A percentile compares a stretch with the other conserved stretches of the same genome.
These are phyloP conservation scores for Natrix natrix DNA, from an alignment of 2,797 vertebrate species.

Conservation along the genomic window DNA sequence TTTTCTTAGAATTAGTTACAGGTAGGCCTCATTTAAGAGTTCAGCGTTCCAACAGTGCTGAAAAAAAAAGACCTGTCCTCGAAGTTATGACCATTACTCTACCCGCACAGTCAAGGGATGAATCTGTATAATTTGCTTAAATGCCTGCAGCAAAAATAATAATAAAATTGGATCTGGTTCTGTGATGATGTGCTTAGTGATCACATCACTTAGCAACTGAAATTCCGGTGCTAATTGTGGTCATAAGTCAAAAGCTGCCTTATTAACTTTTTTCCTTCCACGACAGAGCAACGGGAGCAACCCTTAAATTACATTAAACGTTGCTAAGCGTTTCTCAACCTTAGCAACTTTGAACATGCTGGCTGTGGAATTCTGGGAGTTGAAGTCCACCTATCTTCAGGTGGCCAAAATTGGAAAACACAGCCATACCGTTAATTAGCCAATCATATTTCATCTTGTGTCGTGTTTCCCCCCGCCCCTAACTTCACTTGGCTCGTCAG, in stretches of 20 bases:
- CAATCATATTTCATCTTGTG: background rate
- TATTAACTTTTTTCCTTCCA: background rate
- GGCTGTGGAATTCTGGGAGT: background rate
- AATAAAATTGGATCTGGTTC: background rate
- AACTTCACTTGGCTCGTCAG: background rate
- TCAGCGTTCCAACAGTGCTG: background rate
- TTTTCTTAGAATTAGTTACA: background rate
- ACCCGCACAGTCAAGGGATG: background rate
- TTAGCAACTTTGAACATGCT: background rate
- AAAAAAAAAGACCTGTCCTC: background rate
- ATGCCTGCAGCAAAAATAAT: background rate
- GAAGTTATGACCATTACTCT: background rate
- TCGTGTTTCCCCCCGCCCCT: background rate
- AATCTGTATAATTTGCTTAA: background rate
- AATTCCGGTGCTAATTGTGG: background rate
- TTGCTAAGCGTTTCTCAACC: background rate
- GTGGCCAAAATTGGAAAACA: background rate
- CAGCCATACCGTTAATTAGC: background rate
- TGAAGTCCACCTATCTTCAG: background rate
- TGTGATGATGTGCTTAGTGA: background rate
- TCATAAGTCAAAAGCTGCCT: background rate
- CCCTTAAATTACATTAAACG: background rate
- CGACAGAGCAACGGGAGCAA: no score
- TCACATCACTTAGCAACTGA: background rate
- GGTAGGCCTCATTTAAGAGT: background rate